Base-by-base conservation (phyloP, 2,113 vertebrate species). In the Lophius piscatorius region DNA sequence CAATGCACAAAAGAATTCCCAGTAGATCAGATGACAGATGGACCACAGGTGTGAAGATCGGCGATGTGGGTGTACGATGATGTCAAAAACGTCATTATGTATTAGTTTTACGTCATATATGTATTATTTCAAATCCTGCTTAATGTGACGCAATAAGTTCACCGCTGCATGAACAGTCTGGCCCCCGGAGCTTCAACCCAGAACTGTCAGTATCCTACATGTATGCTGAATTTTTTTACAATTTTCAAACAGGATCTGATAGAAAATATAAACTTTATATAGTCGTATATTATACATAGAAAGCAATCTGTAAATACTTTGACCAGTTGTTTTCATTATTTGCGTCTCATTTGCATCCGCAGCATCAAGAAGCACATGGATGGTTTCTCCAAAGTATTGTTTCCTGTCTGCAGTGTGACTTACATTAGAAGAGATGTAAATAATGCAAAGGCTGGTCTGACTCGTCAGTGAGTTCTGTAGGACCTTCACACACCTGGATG, bases 181-280 rank as follows among this genome's bases (percentile, higher is more conserved):
- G 4, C 39, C 38, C 35, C 14, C 48, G 26, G 56, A 26, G 61
- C 49, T 74, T 45, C 47, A 36, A 45, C 10, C 63, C 45, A 28
- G 44, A 61, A 39, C 64, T 59, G 63, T 48, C 36, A n/a, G 47
- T 35, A 18, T 26, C 47, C 63, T 76, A 52, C 63, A 65, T 68
- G 63, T 65, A 59, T 10, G 36, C 73, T 75, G 56, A 20, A 21
- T 74, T 70, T n/a, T n/a, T 82, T 74, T 75, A 81, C 63, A 78
- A 13, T 42, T 62, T 45, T 84, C 49, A 72, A 68, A 78, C 74
- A 74, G 63, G 55, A 68, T 63, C 62, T 65, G 63, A 85, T 82
- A 86, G 66, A 85, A 87, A 87, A 87, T 85, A 88, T 84, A 87
- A 82, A 81, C 73, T 82, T 82, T 81, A 64, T 70, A 76, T 60